Evolutionary conservation across 2,113 vertebrate species (phyloP), one percentile per base, ranked within the genome.

Genomic region (Benitochromis conjunctus): DNA sequence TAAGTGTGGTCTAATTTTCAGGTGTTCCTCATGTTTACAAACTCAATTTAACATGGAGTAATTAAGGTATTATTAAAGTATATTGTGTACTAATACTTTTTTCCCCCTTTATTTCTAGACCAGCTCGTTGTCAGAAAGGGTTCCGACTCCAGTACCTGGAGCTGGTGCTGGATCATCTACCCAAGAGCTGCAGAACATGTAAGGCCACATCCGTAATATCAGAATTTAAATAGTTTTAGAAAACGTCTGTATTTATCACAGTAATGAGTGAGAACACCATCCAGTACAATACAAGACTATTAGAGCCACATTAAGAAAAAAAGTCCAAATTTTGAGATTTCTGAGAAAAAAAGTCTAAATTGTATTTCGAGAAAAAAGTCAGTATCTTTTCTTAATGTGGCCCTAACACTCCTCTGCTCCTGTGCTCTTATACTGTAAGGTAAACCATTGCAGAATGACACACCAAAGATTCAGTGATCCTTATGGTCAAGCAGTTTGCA

Each of bases 71-170:
- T 18, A 64, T 36, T 64, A 64, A 76, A 51, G 24, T 51, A 76
- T 31, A 51, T 76, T 76, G 34, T 51, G 41, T 29, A 48, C 46
- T 74, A 51, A 76, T 41, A 21, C n/a, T 55, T 26, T 29, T 36
- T 26, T 0, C 6, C 6, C 5, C 3, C 13, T 79, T 46, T 26
- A 21, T 86, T 89, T 84, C 4, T 66, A 99, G 98, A 94, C 92
- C 1, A 97, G 94, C 89, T 95, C 94, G 6, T 89, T 97, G 51
- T 97, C 97, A 14, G 97, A 98, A 84, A 96, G 97, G 88, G 92
- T 95, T 81, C 94, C 96, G 14, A 97, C 97, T 26, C 97, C 98
- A 46, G 91, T 97, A 53, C 94, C 95, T 48, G 96, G 95, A 90
- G 81, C 90, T 11, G 88, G 90, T 16, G 90, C 92, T 2, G 57